Evolutionary conservation across 1,140 invertebrate species (phyloP).

Genomic region (Xylocopa sonorina): DNA sequence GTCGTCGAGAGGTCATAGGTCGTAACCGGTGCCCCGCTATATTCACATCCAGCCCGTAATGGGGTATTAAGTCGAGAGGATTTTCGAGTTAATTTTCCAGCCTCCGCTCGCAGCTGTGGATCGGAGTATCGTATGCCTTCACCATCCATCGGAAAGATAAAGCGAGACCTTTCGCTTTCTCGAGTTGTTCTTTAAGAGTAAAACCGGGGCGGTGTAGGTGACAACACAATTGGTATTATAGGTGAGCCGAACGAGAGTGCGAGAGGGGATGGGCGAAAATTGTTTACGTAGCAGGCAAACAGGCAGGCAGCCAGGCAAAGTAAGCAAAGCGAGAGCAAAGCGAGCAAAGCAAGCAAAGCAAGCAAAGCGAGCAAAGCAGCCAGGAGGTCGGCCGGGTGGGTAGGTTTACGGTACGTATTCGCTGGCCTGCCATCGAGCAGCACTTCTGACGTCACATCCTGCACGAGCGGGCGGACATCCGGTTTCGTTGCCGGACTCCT

Average conservation of each 20-base stretch:
- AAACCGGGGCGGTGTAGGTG: fast-evolving
- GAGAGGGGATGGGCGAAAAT: slow-evolving; percentile 64
- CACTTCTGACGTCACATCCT: slow-evolving; percentile 80
- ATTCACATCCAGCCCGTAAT: slow-evolving; percentile 62
- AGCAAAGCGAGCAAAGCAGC: slow-evolving; percentile 7
- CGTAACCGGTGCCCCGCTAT: slow-evolving; percentile 49
- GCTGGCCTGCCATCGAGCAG: slow-evolving; percentile 54
- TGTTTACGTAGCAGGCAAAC: slow-evolving; percentile 68
- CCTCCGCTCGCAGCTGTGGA: slow-evolving; percentile 49
- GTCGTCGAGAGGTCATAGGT: slow-evolving; percentile 64
- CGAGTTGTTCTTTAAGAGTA: background rate
- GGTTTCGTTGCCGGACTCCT: slow-evolving; percentile 76
- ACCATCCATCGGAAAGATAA: background rate
- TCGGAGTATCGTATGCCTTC: background rate
- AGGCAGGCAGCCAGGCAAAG: slow-evolving; percentile 6
- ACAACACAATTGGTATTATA: background rate
- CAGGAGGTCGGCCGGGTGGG: slow-evolving; percentile 45
- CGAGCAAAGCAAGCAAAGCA: background rate
- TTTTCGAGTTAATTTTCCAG: slow-evolving; percentile 51
- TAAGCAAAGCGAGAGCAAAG: no score
- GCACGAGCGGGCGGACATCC: slow-evolving; percentile 78
- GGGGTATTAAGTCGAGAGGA: slow-evolving; percentile 55
- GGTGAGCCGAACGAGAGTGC: background rate
- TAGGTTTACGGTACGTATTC: slow-evolving; percentile 66
- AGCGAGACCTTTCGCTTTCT: background rate